Conservation (phyloP, 2,888 invertebrate genomes). For the Cataglyphis livida region DNA sequence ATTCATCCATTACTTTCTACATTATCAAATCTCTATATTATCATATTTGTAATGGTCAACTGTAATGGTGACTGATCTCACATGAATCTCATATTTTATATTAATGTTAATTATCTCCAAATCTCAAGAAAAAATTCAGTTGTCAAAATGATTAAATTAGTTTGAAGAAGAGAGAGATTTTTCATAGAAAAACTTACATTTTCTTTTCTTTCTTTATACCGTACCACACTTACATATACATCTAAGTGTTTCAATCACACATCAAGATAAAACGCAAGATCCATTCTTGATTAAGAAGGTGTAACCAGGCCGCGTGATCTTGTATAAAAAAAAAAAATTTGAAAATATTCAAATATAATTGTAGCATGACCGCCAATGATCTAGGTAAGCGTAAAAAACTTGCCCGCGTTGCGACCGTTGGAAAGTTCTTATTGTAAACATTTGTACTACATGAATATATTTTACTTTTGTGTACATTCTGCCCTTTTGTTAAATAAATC, state of each 20-base stretch:
- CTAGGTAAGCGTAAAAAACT: constrained; percentile 24
- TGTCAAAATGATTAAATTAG: background rate
- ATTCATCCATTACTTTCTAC: background rate
- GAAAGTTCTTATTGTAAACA: constrained; percentile 41
- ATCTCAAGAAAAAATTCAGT: constrained; percentile 1
- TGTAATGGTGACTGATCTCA: background rate
- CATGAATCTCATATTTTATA: constrained; percentile 17
- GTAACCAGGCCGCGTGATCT: background rate
- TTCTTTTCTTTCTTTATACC: constrained; percentile 5
- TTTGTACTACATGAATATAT: constrained; percentile 48
- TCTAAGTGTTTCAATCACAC: background rate
- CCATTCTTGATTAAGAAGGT: background rate
- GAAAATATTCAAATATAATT: constrained; percentile 13
- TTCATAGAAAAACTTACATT: background rate
- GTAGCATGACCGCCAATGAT: constrained; percentile 22
- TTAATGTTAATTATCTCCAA: background rate
- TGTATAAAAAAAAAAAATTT: constrained; percentile 23
- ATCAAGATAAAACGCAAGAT: constrained; percentile 12
- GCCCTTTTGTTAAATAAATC: constrained; percentile 46
- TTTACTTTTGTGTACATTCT: constrained; percentile 43
- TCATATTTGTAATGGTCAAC: background rate
- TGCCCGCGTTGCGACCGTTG: constrained; percentile 1
- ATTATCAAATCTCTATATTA: background rate
- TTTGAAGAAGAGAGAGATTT: background rate
- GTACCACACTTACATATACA: background rate